Percentiles rank a stretch among this genome's conserved stretches.
phyloP scores from a whole-genome alignment of 2,888 invertebrate genomes.

The Diplazon laetatorius region DNA sequence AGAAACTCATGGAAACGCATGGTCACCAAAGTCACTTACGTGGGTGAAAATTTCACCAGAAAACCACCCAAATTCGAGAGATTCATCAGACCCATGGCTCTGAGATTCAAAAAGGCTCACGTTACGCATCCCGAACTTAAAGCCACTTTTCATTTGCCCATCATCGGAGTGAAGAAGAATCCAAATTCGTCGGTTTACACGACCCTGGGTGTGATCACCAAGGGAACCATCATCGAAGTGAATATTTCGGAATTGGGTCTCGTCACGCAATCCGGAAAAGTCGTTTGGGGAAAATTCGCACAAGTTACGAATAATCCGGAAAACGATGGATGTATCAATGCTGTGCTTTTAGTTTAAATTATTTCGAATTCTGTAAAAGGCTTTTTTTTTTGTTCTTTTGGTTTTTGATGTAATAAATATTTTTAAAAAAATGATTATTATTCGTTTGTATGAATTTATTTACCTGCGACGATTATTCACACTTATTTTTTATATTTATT shows the following conservation, averaged over 20 bases:
- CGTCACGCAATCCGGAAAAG: conserved; percentile 99
- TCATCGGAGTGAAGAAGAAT: conserved; percentile 99
- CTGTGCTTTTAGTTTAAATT: conserved; percentile 94
- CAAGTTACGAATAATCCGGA: conserved; percentile 99
- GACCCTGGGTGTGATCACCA: conserved; percentile 98
- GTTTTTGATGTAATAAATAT: conserved; percentile 55
- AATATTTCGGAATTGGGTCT: conserved; percentile 99
- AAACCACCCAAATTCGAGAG: conserved; percentile 99
- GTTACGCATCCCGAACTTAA: conserved; percentile 99
- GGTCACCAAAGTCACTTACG: conserved; percentile 99
- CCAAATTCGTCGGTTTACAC: conserved; percentile 99
- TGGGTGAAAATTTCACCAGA: conserved; percentile 98
- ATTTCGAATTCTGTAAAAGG: conserved; percentile 50
- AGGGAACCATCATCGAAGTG: conserved; percentile 98
- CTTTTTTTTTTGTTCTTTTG: too few species aligned
- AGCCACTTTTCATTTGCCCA: conserved; percentile 98
- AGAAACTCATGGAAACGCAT: conserved; percentile 99
- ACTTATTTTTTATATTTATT: background rate
- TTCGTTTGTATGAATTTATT: background rate
- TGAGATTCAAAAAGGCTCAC: conserved; percentile 98
- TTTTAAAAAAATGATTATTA: too few species aligned
- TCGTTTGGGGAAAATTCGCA: conserved; percentile 99
- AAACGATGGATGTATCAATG: conserved; percentile 99
- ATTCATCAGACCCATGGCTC: conserved; percentile 98
- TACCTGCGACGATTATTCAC: background rate